Evolutionary conservation across 2,888 invertebrate species (phyloP).

Genomic region (Papilio demoleus): DNA sequence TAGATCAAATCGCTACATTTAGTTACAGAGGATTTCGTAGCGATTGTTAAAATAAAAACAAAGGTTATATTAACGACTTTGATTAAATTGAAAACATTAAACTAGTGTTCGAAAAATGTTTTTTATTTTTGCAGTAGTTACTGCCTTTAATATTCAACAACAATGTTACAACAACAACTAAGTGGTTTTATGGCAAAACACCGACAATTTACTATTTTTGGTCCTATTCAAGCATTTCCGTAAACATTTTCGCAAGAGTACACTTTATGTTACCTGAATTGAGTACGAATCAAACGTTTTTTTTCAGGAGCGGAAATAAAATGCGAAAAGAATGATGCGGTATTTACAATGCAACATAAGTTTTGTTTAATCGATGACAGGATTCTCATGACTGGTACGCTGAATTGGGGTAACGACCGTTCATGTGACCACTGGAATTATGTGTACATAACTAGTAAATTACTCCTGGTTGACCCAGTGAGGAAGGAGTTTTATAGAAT

Average conservation of each 20-base stretch:
- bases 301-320: constrained; percentile 84
- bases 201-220: too few relatives aligned
- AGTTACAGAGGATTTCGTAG: background rate
- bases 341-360: constrained; percentile 89
- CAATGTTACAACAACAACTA: too few relatives aligned
- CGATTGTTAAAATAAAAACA: too few relatives aligned
- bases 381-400: constrained; percentile 87
- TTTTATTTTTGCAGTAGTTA: too few relatives aligned
- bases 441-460: constrained; percentile 85
- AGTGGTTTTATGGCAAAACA: too few relatives aligned
- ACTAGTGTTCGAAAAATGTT: too few relatives aligned
- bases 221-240: too few relatives aligned
- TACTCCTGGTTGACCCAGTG: constrained; percentile 81
- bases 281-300: background rate
- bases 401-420: constrained; percentile 90
- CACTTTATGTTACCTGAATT: background rate
- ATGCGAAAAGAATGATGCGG: constrained; percentile 71
- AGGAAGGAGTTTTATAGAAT: constrained; percentile 84
- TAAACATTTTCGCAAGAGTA: background rate
- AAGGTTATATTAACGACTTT: too few relatives aligned
- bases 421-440: constrained; percentile 89
- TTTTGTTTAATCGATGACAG: constrained; percentile 87
- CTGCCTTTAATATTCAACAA: too few relatives aligned
- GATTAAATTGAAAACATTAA: too few relatives aligned
- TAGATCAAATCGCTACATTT: background rate